Percentiles rank a stretch among this genome's conserved stretches.
These are phyloP conservation scores for Tricholauxania praeusta DNA, from an alignment of 2,888 invertebrate genomes.

Conservation along the genomic window DNA sequence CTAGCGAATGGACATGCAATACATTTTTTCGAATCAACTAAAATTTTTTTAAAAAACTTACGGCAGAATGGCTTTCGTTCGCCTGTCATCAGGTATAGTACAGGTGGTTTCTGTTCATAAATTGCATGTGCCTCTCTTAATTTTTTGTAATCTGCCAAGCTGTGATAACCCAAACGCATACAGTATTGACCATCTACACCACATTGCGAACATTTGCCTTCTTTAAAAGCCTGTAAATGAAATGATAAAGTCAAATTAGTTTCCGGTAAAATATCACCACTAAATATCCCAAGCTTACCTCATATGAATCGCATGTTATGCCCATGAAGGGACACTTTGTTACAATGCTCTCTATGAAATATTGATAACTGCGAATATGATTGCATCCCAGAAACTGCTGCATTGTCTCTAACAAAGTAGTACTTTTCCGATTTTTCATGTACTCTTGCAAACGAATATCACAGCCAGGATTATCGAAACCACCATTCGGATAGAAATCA, in stretches of 20 bases:
- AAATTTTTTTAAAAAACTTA: conserved; percentile 66
- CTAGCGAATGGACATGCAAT: background rate
- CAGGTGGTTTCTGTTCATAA: conserved; percentile 68
- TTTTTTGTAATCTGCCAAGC: conserved; percentile 71
- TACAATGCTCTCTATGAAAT: conserved; percentile 86
- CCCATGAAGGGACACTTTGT: conserved; percentile 82
- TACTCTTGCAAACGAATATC: conserved; percentile 73
- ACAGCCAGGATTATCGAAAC: conserved; percentile 82
- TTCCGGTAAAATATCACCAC: background rate
- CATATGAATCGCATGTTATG: conserved; percentile 83
- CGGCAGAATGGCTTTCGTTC: conserved; percentile 81
- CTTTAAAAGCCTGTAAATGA: conserved; percentile 73
- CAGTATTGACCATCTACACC: conserved; percentile 75
- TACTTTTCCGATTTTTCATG: conserved; percentile 73
- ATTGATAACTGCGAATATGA: conserved; percentile 86
- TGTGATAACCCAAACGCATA: conserved; percentile 78
- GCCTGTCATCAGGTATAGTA: conserved; percentile 81
- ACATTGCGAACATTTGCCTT: conserved; percentile 79
- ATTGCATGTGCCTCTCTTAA: conserved; percentile 68
- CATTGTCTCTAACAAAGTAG: conserved; percentile 73
- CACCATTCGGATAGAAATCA: conserved; percentile 94
- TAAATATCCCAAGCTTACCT: conserved; percentile 68
- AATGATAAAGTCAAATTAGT: conserved; percentile 4
- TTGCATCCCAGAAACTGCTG: conserved; percentile 79
- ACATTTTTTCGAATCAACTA: background rate